Evolutionary conservation across 2,113 vertebrate genomes (phyloP).

Genomic region (Dinomys branickii): DNA sequence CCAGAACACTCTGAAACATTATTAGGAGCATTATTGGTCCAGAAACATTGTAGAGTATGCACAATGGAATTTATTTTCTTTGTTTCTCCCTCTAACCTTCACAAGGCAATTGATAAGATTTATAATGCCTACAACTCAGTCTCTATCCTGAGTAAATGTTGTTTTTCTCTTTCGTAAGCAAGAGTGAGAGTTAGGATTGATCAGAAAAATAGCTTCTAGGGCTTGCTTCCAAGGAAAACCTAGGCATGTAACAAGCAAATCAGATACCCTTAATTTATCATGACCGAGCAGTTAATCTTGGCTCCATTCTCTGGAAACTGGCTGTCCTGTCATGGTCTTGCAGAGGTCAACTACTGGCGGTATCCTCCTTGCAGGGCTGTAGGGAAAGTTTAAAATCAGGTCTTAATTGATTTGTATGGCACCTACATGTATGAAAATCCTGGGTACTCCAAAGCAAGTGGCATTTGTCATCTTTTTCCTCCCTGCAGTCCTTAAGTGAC

Average conservation of each 20-base stretch:
- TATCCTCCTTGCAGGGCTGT: neutral
- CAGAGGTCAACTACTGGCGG: slow-evolving; percentile 27
- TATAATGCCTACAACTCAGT: slow-evolving; percentile 63
- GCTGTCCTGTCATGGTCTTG: slow-evolving; percentile 34
- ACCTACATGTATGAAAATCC: neutral
- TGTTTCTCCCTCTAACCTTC: neutral
- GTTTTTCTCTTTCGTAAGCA: slow-evolving; percentile 64
- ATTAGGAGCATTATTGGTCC: neutral
- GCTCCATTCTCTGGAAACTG: slow-evolving; percentile 58
- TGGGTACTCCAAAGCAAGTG: neutral
- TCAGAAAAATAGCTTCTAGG: slow-evolving; percentile 72
- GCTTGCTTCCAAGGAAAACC: slow-evolving; percentile 65
- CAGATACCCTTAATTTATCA: slow-evolving; percentile 65
- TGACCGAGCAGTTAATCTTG: slow-evolving; percentile 51
- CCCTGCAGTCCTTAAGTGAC: neutral
- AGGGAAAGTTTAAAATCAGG: slow-evolving; percentile 2
- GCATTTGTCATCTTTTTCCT: neutral
- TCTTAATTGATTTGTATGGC: neutral
- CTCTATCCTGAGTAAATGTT: slow-evolving; percentile 76
- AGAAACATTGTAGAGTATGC: neutral
- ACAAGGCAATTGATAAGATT: slow-evolving; percentile 64
- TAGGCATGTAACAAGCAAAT: slow-evolving; percentile 60
- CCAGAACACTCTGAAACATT: neutral
- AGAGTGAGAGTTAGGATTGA: slow-evolving; percentile 63
- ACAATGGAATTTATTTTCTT: neutral